phyloP scores from a whole-genome alignment of 2,113 vertebrate species.

The Pycnonotus jocosus region DNA sequence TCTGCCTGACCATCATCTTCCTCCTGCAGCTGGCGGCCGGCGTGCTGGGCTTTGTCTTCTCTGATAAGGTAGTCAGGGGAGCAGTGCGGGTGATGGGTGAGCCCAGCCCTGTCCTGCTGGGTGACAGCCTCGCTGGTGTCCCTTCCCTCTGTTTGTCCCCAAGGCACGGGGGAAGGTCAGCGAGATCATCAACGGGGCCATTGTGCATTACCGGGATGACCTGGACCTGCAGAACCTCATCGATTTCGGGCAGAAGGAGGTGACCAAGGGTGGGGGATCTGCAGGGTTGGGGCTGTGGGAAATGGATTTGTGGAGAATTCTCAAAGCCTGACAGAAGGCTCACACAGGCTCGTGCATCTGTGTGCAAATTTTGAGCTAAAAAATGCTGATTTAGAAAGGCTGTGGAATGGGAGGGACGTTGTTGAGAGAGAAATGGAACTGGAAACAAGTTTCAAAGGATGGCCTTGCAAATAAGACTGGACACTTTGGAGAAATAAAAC shows the following conservation, averaged over 20 bases:
- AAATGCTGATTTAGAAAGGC: too few species aligned
- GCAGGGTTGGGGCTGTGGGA: too few species aligned
- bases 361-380: too few species aligned
- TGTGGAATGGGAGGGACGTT: too few species aligned
- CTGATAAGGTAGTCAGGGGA: slow-evolving; percentile 79
- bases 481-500: too few species aligned
- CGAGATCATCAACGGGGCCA: neutral
- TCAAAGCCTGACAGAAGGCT: too few species aligned
- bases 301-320: too few species aligned
- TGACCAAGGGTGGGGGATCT: neutral
- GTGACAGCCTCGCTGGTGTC: neutral
- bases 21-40: slow-evolving; percentile 85
- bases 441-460: too few species aligned
- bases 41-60: slow-evolving; percentile 86
- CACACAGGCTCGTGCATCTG: too few species aligned
- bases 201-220: neutral
- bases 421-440: too few species aligned
- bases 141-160: neutral
- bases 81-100: neutral
- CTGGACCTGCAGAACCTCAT: slow-evolving; percentile 32
- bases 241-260: neutral
- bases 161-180: neutral
- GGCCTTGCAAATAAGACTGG: too few species aligned
- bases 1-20: slow-evolving; percentile 85
- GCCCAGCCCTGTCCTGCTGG: neutral